Conservation (phyloP, 2,888 invertebrate species). For the Cancer borealis region DNA sequence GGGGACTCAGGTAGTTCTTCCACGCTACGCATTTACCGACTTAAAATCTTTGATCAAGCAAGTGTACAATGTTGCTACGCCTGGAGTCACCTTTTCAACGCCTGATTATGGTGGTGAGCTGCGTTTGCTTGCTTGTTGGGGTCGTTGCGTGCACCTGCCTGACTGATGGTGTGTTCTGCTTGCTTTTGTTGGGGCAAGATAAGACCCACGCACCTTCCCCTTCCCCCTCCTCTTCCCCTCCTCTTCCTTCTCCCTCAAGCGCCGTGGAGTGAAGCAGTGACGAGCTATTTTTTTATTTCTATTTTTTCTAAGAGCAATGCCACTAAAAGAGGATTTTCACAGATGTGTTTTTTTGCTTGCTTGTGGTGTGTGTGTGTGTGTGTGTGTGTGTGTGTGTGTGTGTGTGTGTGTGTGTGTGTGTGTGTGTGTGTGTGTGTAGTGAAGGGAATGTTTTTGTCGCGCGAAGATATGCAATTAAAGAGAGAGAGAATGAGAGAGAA, state of each 20-base stretch:
- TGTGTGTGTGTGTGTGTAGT: background rate
- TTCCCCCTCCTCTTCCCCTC: no score
- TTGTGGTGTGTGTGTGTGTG: background rate
- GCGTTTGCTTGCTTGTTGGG: background rate
- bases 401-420: background rate
- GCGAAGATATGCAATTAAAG: background rate
- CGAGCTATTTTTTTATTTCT: background rate
- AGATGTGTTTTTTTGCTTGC: no score
- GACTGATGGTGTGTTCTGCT: constrained; percentile 21
- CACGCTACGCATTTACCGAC: constrained; percentile 8
- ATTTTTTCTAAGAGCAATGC: background rate
- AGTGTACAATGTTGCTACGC: background rate
- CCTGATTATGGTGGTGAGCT: background rate
- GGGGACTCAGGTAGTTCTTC: background rate
- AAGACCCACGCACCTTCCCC: background rate
- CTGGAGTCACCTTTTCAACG: background rate
- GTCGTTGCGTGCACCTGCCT: background rate
- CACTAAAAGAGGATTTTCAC: no score
- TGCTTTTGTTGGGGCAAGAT: background rate
- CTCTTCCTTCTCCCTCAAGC: background rate
- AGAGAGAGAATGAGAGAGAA: constrained; percentile 23
- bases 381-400: background rate
- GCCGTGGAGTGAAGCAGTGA: background rate
- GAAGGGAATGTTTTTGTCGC: background rate
- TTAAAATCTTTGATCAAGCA: constrained; percentile 27